Conservation (phyloP, 2,113 vertebrate genomes). For the Pachypanchax playfairii region DNA sequence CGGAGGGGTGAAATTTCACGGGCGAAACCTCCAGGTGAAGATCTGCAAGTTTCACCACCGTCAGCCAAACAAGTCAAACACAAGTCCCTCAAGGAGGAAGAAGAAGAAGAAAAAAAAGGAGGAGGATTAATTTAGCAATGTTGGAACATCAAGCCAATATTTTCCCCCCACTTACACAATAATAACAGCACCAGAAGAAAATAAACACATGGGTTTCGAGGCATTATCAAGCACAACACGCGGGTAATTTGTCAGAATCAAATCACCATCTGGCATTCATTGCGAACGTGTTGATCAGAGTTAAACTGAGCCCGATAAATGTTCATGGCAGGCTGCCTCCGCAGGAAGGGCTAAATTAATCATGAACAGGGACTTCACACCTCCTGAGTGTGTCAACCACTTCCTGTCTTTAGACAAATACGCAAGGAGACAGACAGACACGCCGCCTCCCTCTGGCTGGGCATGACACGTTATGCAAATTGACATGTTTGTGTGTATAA, state of each 20-base stretch:
- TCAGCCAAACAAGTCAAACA: conserved; percentile 27
- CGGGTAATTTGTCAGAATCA: conserved; percentile 54
- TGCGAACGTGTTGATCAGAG: conserved; percentile 51
- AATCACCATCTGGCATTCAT: conserved; percentile 49
- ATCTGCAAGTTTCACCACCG: conserved; percentile 28
- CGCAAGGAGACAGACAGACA: conserved; percentile 52
- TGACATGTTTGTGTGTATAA: conserved; percentile 59
- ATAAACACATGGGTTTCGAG: conserved; percentile 29
- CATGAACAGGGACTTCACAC: conserved; percentile 66
- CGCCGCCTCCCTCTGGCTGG: conserved; percentile 40
- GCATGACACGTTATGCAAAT: conserved; percentile 62
- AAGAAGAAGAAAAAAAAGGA: background rate
- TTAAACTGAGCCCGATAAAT: conserved; percentile 48
- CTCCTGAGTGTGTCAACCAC: conserved; percentile 60
- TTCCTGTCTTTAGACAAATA: conserved; percentile 64
- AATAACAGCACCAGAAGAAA: conserved; percentile 32
- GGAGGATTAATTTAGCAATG: conserved; percentile 18
- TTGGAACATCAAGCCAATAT: conserved; percentile 33
- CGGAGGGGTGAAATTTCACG: conserved; percentile 9
- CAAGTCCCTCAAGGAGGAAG: background rate
- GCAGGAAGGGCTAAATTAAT: conserved; percentile 59
- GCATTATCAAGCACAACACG: conserved; percentile 32
- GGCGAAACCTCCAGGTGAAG: conserved; percentile 45
- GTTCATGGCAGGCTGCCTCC: conserved; percentile 40
- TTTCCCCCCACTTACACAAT: conserved; percentile 4